Evolutionary conservation across 2,113 vertebrate species (phyloP).

Genomic region (Zeus faber): DNA sequence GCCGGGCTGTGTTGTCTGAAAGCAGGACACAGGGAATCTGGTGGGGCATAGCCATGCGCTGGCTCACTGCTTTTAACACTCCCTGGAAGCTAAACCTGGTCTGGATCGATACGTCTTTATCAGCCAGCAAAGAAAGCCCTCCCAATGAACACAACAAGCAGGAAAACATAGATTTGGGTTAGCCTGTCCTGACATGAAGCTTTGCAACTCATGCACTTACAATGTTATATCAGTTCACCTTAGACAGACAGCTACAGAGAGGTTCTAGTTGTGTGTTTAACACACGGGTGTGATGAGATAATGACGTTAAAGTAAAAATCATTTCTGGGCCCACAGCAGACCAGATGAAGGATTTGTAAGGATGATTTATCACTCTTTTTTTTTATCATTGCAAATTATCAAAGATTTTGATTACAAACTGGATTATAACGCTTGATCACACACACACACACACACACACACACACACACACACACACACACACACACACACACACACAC

Average conservation of each 20-base stretch:
- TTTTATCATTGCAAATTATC: no score
- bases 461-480: no score
- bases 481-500: no score
- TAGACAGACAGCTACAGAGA: no score
- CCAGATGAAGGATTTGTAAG: neutral
- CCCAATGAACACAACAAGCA: neutral
- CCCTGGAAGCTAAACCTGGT: no score
- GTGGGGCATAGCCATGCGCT: neutral
- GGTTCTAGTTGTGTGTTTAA: slow-evolving; percentile 11
- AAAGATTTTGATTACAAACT: no score
- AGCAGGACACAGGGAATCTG: neutral
- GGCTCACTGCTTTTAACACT: no score
- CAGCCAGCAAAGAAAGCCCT: slow-evolving; percentile 1
- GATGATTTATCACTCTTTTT: slow-evolving; percentile 29
- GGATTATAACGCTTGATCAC: no score
- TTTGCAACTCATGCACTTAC: slow-evolving; percentile 35
- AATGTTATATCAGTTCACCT: slow-evolving; percentile 23
- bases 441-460: no score
- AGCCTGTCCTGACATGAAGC: slow-evolving; percentile 19
- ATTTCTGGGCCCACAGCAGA: slow-evolving; percentile 3
- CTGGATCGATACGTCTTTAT: no score
- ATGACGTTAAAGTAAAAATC: slow-evolving; percentile 13
- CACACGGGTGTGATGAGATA: neutral
- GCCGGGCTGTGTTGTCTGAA: neutral
- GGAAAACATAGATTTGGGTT: slow-evolving; percentile 4